Evolutionary conservation across 2,113 vertebrate genomes (phyloP).

Genomic region (Tringa solitaria): DNA sequence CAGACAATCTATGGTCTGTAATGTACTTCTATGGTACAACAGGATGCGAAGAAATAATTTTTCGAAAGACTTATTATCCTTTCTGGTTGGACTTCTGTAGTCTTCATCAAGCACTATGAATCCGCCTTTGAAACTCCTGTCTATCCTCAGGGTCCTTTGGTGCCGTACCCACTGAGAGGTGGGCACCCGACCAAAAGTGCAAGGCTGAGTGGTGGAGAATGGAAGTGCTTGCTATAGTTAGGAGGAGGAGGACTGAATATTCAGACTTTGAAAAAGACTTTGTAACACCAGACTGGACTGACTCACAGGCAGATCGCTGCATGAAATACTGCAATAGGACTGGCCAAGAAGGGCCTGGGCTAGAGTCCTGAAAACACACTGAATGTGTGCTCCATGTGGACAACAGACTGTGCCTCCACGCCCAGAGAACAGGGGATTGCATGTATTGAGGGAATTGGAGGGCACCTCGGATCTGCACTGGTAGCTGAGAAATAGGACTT

Average conservation of each 20-base stretch:
- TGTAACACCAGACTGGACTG: background rate
- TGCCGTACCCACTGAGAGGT: background rate
- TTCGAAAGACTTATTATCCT: background rate
- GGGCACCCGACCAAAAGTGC: background rate
- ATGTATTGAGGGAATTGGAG: background rate
- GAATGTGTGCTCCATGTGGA: fast-evolving
- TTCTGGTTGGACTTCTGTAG: conserved; percentile 10
- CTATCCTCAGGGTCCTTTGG: background rate
- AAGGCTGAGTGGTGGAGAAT: background rate
- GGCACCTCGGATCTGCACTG: background rate
- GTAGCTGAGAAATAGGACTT: background rate
- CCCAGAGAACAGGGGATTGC: background rate
- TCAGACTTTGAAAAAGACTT: background rate
- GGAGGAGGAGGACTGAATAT: background rate
- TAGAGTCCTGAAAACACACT: background rate
- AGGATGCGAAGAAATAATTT: conserved; percentile 1
- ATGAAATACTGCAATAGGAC: background rate
- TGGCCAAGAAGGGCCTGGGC: background rate
- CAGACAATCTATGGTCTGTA: conserved; percentile 61
- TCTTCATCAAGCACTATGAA: background rate
- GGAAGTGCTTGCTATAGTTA: background rate
- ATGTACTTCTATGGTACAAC: background rate
- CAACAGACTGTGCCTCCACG: background rate
- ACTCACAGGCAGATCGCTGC: background rate
- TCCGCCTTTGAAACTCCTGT: background rate